Base-by-base conservation (phyloP, 2,888 invertebrate genomes). In the Synanthedon tipuliformis region DNA sequence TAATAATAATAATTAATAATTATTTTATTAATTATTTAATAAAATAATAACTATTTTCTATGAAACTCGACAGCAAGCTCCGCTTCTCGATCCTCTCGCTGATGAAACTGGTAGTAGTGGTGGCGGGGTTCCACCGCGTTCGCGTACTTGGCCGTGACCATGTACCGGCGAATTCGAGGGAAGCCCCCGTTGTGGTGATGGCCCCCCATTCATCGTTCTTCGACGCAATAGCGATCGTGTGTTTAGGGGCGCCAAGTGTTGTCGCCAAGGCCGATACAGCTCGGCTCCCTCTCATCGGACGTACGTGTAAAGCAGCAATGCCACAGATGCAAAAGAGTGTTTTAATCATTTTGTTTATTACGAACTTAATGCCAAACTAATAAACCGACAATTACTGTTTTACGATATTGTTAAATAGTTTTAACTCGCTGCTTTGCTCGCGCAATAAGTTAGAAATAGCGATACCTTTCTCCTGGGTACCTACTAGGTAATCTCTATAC, bases 121-220 rank as follows among this genome's bases (percentile, higher is more conserved):
- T 90, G 52, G 93, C 94, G 55, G 96, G 97, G 56, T 95, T 97
- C 86, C 93, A 94, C 70, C 91, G 91, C 65, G 89, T 97, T 61
- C 90, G 89, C 64, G 89, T 93, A 64, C 91, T 92, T 73, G 97
- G 97, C 52, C 88, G 89, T 60, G 75, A 79, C 61, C 79, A 84
- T 65, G 59, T 78, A 75, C 88, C 73, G 71, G 73, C 79, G 10
- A 71, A 71, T 61, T 79, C 71, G 13, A 64, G 93, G 18, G 93
- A 94, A 60, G 97, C 97, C 4, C 95, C 96, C 1, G 92, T 97
- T 60, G 84, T 97, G 59, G 93, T 93, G 54, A 90, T 95, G 57
- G 97, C 96, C 4, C 97, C 97, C 3, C 98, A 98, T 78, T 96
- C 97, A 45, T 92, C 94, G 55, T 96, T 94, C 90, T 93, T 95